These are phyloP conservation scores for Scaptomyza tumidula DNA, from an alignment of 2,888 invertebrate genomes.

Conservation along the genomic window DNA sequence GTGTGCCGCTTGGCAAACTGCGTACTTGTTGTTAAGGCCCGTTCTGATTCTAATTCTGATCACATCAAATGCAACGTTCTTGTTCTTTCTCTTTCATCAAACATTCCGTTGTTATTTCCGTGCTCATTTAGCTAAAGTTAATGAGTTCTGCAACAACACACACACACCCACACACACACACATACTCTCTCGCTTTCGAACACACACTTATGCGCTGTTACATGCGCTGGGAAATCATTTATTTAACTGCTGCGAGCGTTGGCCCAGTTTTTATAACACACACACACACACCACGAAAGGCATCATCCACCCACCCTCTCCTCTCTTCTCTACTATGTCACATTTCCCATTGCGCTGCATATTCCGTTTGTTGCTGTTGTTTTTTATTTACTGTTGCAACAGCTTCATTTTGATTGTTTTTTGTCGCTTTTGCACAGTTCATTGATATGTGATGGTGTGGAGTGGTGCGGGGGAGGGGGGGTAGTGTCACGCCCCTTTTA, in stretches of 20 bases:
- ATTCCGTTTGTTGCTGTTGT: slow-evolving; percentile 28
- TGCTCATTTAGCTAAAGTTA: slow-evolving; percentile 59
- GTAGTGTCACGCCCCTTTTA: slow-evolving; percentile 51
- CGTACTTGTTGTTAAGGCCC: background rate
- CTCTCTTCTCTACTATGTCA: slow-evolving; percentile 1
- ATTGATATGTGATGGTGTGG: slow-evolving; percentile 60
- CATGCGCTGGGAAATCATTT: slow-evolving; percentile 54
- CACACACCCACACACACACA: slow-evolving; percentile 3
- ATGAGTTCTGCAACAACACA: slow-evolving; percentile 52
- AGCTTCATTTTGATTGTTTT: slow-evolving; percentile 41
- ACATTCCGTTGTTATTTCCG: slow-evolving; percentile 53
- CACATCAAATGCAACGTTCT: slow-evolving; percentile 4
- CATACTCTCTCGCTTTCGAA: background rate
- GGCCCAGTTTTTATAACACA: slow-evolving; percentile 51
- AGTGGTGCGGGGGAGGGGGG: slow-evolving; percentile 12
- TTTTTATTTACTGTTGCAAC: slow-evolving; percentile 47
- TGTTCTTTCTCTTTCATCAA: background rate
- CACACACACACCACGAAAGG: background rate
- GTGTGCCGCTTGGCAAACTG: fast-evolving
- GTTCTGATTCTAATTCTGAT: slow-evolving; percentile 1
- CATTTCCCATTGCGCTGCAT: slow-evolving; percentile 38
- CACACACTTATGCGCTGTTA: slow-evolving; percentile 15
- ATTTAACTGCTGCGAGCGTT: slow-evolving; percentile 67
- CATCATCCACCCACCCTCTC: background rate
- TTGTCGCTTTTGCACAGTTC: slow-evolving; percentile 59